Evolutionary conservation across 1,140 invertebrate genomes (phyloP).

Genomic region (Papilio xuthus): DNA sequence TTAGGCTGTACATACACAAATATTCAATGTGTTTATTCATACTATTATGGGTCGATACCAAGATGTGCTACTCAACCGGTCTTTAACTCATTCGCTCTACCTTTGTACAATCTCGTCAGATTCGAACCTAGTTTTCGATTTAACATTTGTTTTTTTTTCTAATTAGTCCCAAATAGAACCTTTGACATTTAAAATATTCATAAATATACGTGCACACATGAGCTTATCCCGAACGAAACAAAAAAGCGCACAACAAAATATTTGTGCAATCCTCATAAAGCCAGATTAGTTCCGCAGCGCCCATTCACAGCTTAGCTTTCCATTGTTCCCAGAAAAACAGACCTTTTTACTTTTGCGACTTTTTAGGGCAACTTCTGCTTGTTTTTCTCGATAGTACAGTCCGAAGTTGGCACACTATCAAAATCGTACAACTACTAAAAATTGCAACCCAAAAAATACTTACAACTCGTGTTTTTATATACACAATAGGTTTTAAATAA

Average conservation of each 20-base stretch:
- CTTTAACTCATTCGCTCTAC: background rate
- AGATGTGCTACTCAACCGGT: background rate
- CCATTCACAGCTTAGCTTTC: slow-evolving; percentile 37
- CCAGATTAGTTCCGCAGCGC: slow-evolving; percentile 34
- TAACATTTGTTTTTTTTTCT: background rate
- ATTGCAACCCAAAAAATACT: background rate
- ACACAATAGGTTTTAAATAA: background rate
- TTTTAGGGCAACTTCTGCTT: slow-evolving; percentile 31
- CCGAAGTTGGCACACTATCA: background rate
- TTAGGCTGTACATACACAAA: too few species aligned
- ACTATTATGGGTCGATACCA: background rate
- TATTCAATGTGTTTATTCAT: too few species aligned
- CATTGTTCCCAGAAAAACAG: slow-evolving; percentile 36
- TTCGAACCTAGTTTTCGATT: background rate
- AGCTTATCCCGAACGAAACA: background rate
- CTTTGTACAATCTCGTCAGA: background rate
- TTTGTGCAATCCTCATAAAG: slow-evolving; percentile 35
- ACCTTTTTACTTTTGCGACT: slow-evolving; percentile 34
- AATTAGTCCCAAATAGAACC: background rate
- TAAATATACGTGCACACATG: background rate
- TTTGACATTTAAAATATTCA: slow-evolving; percentile 16
- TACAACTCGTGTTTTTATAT: background rate
- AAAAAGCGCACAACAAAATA: slow-evolving; percentile 30
- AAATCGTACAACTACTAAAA: background rate
- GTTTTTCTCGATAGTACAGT: slow-evolving; percentile 29